phyloP scores from a whole-genome alignment of 2,888 invertebrate genomes.

The Lithodes maja region DNA sequence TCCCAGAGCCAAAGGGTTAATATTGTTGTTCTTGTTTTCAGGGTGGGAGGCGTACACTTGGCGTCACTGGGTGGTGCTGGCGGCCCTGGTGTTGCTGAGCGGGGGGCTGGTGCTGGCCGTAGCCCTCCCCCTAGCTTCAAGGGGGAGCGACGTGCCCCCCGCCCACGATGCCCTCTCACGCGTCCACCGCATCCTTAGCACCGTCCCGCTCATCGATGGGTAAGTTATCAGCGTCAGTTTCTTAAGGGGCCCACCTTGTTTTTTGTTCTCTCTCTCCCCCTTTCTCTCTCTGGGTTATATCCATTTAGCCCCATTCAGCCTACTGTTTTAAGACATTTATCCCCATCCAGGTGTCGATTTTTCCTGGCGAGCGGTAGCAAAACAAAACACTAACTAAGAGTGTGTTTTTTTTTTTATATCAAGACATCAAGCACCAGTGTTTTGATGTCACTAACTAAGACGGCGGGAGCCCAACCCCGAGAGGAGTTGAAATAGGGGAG shows the following conservation, averaged over 20 bases:
- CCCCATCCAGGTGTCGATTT: too few species aligned
- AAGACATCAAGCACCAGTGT: too few species aligned
- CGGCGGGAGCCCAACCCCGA: too few species aligned
- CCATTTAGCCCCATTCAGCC: too few species aligned
- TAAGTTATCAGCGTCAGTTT: conserved; percentile 24
- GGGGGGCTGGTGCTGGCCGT: conserved; percentile 68
- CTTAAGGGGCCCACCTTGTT: too few species aligned
- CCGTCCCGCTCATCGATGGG: conserved; percentile 70
- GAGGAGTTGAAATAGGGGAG: too few species aligned
- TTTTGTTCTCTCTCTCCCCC: too few species aligned
- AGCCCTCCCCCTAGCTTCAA: conserved; percentile 63
- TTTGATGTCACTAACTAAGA: too few species aligned
- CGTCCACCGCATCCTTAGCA: conserved; percentile 59
- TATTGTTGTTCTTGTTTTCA: neutral
- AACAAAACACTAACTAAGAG: neutral
- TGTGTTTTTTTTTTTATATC: neutral
- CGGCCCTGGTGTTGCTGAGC: conserved; percentile 63
- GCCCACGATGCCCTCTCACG: conserved; percentile 57
- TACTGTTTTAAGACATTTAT: too few species aligned
- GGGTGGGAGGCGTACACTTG: conserved; percentile 65
- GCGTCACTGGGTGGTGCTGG: conserved; percentile 69
- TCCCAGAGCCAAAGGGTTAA: too few species aligned
- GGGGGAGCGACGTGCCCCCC: conserved; percentile 18
- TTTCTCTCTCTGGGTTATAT: too few species aligned
- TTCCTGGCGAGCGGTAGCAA: neutral